Evolutionary conservation across 2,888 invertebrate species (phyloP), one percentile per base, ranked within the genome.

Genomic region (Diplazon laetatorius): DNA sequence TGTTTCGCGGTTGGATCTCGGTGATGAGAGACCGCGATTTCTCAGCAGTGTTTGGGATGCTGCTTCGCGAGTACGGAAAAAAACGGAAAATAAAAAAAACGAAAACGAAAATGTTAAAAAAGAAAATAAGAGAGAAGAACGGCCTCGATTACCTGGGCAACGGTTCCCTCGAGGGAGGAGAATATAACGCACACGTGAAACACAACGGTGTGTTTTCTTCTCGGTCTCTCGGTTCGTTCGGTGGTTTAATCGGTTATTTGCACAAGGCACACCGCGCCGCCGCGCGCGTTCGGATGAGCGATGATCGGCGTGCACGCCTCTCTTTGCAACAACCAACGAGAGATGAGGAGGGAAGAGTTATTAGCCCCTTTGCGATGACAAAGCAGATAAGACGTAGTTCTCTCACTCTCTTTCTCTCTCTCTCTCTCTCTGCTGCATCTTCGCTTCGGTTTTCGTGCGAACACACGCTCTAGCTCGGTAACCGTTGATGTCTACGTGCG

Each of bases 311-410:
- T 78, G 65, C 80, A 73, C 79, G 78, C 78, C 77, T 80, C 80
- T 71, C 76, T 65, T 78, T 44, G 74, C 78, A 70, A 72, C 76
- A 72, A 42, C 52, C 71, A 71, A 57, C 48, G 79, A 68, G 71
- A 68, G 55, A 77, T 63, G 74, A 74, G 52, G 68, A 75, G 62
- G n/a, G 70, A 79, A 82, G 85, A 86, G 83, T 87, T 87, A 87
- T 88, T 86, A 86, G 85, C 80, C 84, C 71, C 71, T 81, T 60
- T 66, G 78, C 85, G 87, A 89, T 88, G 88, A 88, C 88, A 88
- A 87, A 85, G 87, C 85, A 82, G 87, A 89, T 89, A 84, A 75
- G 68, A 80, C 35, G 66, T 73, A 66, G 60, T 60, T 76, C 71
- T 52, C 75, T n/a, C 69, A 76, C 68, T 77, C 66, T n/a, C n/a